phyloP scores from a whole-genome alignment of 2,113 vertebrate genomes.

The Urocolius indicus region DNA sequence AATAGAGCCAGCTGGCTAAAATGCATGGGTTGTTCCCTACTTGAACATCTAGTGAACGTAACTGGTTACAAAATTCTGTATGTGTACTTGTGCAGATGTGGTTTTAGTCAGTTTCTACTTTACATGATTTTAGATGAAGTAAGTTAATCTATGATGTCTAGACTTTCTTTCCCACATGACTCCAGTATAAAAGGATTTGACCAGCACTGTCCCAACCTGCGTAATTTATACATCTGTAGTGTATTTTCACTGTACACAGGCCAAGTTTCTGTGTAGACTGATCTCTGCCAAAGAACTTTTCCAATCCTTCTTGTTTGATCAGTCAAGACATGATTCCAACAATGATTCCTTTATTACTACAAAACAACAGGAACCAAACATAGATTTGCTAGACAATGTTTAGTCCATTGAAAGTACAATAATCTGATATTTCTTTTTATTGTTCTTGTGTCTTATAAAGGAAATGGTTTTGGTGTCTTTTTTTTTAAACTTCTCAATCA shows the following conservation, averaged over 20 bases:
- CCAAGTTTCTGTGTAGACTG: constrained; percentile 60
- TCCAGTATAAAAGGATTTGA: constrained; percentile 49
- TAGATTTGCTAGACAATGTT: constrained; percentile 28
- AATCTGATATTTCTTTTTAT: not conserved
- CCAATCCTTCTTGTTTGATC: constrained; percentile 41
- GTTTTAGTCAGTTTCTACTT: constrained; percentile 36
- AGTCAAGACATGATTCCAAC: constrained; percentile 22
- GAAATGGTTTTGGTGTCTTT: not conserved
- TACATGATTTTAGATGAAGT: constrained; percentile 23
- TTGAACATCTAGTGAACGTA: not conserved
- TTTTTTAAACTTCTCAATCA: not conserved
- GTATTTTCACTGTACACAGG: constrained; percentile 69
- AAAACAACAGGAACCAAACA: constrained; percentile 14
- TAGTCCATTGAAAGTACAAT: not conserved
- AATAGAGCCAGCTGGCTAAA: not conserved
- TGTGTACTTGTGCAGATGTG: not conserved
- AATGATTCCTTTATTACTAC: constrained; percentile 10
- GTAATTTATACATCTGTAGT: constrained; percentile 69
- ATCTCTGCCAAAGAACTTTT: constrained; percentile 69
- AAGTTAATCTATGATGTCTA: constrained; percentile 64
- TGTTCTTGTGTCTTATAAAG: not conserved
- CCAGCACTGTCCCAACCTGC: constrained; percentile 46
- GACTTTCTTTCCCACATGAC: constrained; percentile 65
- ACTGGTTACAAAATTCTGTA: not conserved
- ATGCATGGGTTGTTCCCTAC: not conserved